These are phyloP conservation scores for Laupala kohalensis DNA, from an alignment of 1,140 invertebrate genomes.

Conservation along the genomic window DNA sequence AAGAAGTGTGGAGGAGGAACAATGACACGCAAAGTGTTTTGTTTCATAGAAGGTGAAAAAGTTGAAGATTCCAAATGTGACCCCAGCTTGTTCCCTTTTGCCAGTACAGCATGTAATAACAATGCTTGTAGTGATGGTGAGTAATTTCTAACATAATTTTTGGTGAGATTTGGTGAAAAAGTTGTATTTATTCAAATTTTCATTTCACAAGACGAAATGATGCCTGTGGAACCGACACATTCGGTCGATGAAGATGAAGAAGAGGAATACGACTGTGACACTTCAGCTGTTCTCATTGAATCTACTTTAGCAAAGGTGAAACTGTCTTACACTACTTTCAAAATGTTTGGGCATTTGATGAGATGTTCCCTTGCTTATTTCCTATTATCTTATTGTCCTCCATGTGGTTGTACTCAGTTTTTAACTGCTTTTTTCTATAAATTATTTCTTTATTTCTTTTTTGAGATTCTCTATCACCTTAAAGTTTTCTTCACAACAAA, in stretches of 20 bases:
- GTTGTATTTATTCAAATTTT: not conserved
- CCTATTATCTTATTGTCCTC: too few species aligned
- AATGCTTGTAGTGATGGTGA: constrained; percentile 53
- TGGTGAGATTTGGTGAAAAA: not conserved
- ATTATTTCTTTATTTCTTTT: too few species aligned
- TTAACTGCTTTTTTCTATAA: too few species aligned
- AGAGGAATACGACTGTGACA: constrained; percentile 11
- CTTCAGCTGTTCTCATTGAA: constrained; percentile 11
- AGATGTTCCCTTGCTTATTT: too few species aligned
- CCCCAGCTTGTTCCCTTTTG: constrained; percentile 43
- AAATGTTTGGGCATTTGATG: too few species aligned
- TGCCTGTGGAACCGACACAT: constrained; percentile 46
- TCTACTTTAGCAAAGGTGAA: constrained; percentile 1
- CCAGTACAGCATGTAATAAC: constrained; percentile 58
- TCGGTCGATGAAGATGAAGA: constrained; percentile 36
- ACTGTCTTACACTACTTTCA: too few species aligned
- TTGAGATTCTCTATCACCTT: too few species aligned
- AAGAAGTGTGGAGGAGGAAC: constrained; percentile 71
- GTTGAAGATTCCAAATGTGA: constrained; percentile 47
- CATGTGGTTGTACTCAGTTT: too few species aligned
- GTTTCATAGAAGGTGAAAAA: constrained; percentile 54
- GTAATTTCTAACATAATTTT: not conserved
- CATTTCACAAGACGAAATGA: constrained; percentile 42
- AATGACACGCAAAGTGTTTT: constrained; percentile 59
- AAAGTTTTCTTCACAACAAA: too few species aligned